Evolutionary conservation across 2,888 invertebrate genomes (phyloP).

Genomic region (Cephonodes hylas): DNA sequence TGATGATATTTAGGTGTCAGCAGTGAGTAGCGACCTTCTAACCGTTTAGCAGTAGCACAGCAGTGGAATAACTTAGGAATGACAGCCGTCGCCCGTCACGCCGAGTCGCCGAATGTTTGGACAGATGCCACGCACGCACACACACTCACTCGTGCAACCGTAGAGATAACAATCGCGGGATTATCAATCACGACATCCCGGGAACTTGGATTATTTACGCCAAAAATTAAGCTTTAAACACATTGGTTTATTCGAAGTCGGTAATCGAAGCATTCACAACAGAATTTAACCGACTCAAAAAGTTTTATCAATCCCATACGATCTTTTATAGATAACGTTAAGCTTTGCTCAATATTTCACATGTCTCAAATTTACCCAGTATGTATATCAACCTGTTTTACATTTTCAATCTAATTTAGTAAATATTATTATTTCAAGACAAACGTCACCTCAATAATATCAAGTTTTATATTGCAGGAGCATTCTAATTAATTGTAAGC

Average conservation of each 20-base stretch:
- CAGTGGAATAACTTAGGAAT: constrained; percentile 48
- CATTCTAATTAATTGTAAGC: not conserved
- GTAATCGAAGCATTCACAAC: too few relatives aligned
- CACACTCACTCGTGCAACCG: constrained; percentile 12
- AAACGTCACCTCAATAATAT: too few relatives aligned
- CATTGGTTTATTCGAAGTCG: too few relatives aligned
- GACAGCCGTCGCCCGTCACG: constrained; percentile 31
- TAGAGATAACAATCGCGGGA: not conserved
- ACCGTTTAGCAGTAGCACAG: constrained; percentile 36
- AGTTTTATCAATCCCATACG: too few relatives aligned
- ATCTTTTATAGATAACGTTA: too few relatives aligned
- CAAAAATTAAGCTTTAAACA: too few relatives aligned
- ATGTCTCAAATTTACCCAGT: too few relatives aligned
- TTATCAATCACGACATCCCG: not conserved
- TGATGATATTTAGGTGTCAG: not conserved
- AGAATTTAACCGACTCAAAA: too few relatives aligned
- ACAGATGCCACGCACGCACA: constrained; percentile 48
- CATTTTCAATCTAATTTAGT: too few relatives aligned
- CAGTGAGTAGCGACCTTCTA: constrained; percentile 28
- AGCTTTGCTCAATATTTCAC: too few relatives aligned
- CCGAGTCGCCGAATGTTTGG: constrained; percentile 48
- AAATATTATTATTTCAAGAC: too few relatives aligned
- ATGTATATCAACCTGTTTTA: too few relatives aligned
- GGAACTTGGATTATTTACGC: not conserved
- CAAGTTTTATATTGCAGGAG: not conserved